phyloP scores from a whole-genome alignment of 2,797 vertebrate species.

The Molossus molossus region DNA sequence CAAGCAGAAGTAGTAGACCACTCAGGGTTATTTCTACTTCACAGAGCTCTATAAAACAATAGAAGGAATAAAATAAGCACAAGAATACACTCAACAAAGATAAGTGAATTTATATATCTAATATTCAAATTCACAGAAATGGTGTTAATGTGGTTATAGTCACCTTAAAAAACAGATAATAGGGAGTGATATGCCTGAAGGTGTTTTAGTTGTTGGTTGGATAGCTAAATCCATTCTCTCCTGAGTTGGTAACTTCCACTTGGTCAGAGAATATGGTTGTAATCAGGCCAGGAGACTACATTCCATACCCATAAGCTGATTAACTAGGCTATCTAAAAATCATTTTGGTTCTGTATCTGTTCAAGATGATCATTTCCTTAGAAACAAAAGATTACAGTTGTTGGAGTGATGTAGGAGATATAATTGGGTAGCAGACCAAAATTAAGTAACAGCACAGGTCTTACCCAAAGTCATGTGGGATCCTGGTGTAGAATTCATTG shows the following conservation, averaged over 20 bases:
- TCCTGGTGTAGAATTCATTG: conserved; percentile 97
- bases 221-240: conserved; percentile 16
- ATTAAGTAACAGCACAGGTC: background rate
- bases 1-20: background rate
- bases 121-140: conserved; percentile 56
- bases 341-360: conserved; percentile 6
- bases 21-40: background rate
- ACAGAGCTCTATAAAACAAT: conserved; percentile 40
- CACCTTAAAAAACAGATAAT: conserved; percentile 6
- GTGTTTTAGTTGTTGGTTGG: background rate
- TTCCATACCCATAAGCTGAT: background rate
- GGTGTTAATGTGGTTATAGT: background rate
- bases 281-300: background rate
- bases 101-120: conserved; percentile 3
- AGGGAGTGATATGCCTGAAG: background rate
- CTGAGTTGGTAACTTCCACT: background rate
- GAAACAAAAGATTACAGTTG: conserved; percentile 33
- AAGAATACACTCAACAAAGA: background rate
- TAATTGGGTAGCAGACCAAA: background rate
- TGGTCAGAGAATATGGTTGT: background rate
- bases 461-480: conserved; percentile 97
- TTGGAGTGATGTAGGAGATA: background rate
- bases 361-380: conserved; percentile 42
- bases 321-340: conserved; percentile 56
- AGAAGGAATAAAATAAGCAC: conserved; percentile 10